Evolutionary conservation across 1,140 invertebrate species (phyloP), one percentile per base, ranked within the genome.

Genomic region (Drosophila grimshawi): DNA sequence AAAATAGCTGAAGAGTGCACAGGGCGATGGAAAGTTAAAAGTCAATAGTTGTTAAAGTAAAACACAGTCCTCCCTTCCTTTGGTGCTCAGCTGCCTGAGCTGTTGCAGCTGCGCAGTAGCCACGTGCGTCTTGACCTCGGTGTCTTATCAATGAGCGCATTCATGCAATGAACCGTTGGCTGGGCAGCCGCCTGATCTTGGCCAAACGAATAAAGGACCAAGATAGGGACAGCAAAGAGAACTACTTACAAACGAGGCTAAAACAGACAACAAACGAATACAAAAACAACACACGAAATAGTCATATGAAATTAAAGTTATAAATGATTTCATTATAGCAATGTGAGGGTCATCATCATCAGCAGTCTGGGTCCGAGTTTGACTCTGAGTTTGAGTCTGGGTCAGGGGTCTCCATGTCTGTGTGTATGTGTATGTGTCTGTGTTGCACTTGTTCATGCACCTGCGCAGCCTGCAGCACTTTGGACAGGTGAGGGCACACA

Each of bases 251-350:
- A 41, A 63, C 66, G 35, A 60, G 57, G 30, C 57, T 43, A 60
- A 35, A 74, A 49, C 49, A 75, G 66, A 74, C 72, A 66, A 46
- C 43, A 57, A 63, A 29, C 30, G 8, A 33, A 43, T 51, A 29
- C 56, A 27, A 37, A 51, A 30, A 19, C 68, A 33, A 11, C 3
- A 32, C 19, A 35, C 33, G 19, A 27, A 53, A 8, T 41, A n/a
- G 27, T 11, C 29, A 11, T 43, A 33, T 43, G 48, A 46, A 81
- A 56, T 77, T 67, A 85, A 85, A 86, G 85, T 85, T 85, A 86
- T 81, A 85, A 85, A 85, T 86, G 81, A 85, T 85, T 85, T 85
- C 81, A 85, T 85, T 85, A 85, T 81, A 53, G 55, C 51, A 55
- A 19, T 45, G 53, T 66, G 52, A 79, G 80, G 80, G 80, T 82